Percentiles rank a stretch among this genome's conserved stretches.
phyloP scores from a whole-genome alignment of 1,140 invertebrate species.

The Philotrypesis tridentata region DNA sequence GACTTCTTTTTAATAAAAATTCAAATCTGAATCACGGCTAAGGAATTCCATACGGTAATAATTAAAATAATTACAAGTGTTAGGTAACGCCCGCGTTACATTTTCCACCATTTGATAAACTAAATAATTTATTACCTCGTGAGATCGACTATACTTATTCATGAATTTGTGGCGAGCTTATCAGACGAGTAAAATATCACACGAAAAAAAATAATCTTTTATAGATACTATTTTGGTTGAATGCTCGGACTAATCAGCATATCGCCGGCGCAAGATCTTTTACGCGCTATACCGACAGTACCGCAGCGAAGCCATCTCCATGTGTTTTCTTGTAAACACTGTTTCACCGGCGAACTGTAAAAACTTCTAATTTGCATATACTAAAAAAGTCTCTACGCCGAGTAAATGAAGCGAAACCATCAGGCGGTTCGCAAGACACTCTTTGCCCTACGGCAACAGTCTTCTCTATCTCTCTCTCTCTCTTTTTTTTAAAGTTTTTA shows the following conservation, averaged over 20 bases:
- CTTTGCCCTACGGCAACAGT: not conserved
- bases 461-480: no score
- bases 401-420: not conserved
- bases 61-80: not conserved
- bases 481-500: not conserved
- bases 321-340: not conserved
- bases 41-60: not conserved
- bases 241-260: not conserved
- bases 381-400: not conserved
- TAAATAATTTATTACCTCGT: not conserved
- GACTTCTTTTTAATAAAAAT: not conserved
- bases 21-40: not conserved
- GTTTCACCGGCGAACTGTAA: not conserved
- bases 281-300: not conserved
- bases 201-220: not conserved
- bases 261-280: not conserved
- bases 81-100: not conserved
- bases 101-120: not conserved
- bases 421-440: not conserved
- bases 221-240: not conserved
- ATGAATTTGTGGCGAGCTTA: not conserved
- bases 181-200: not conserved
- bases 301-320: no score
- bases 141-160: not conserved
- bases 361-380: constrained; percentile 22